Evolutionary conservation across 2,888 invertebrate genomes (phyloP).

Genomic region (Thera britannica): DNA sequence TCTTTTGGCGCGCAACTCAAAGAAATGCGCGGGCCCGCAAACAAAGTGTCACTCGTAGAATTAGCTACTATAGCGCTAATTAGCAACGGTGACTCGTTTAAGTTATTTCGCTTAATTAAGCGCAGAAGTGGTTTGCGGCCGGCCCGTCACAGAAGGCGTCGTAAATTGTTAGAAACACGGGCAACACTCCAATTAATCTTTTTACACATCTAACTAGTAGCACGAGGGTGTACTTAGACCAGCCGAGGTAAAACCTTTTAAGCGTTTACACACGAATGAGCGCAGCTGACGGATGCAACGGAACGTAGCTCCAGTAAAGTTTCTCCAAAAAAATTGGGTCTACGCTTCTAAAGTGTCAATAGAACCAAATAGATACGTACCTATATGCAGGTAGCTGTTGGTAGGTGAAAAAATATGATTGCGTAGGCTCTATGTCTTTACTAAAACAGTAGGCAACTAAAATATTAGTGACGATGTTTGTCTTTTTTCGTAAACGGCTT

Average conservation of each 20-base stretch:
- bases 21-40: constrained; percentile 72
- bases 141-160: constrained; percentile 76
- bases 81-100: constrained; percentile 83
- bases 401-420: too few relatives aligned
- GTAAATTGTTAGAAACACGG: constrained; percentile 80
- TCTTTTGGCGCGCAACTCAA: constrained; percentile 81
- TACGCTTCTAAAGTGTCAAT: neutral
- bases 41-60: constrained; percentile 81
- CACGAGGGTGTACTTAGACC: constrained; percentile 77
- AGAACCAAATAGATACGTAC: neutral
- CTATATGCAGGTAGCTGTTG: neutral
- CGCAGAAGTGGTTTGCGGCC: constrained; percentile 82
- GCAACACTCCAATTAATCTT: constrained; percentile 85
- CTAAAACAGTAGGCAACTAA: neutral
- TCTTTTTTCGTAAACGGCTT: constrained; percentile 14
- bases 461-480: neutral
- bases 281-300: constrained; percentile 30
- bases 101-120: constrained; percentile 85
- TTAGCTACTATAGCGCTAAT: constrained; percentile 83
- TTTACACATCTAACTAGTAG: constrained; percentile 81
- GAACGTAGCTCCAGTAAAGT: constrained; percentile 16
- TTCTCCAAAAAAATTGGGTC: neutral
- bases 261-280: constrained; percentile 61
- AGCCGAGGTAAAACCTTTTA: constrained; percentile 68
- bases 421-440: too few relatives aligned